These are phyloP conservation scores for Drosophila mulleri DNA, from an alignment of 2,888 invertebrate species.

Conservation along the genomic window DNA sequence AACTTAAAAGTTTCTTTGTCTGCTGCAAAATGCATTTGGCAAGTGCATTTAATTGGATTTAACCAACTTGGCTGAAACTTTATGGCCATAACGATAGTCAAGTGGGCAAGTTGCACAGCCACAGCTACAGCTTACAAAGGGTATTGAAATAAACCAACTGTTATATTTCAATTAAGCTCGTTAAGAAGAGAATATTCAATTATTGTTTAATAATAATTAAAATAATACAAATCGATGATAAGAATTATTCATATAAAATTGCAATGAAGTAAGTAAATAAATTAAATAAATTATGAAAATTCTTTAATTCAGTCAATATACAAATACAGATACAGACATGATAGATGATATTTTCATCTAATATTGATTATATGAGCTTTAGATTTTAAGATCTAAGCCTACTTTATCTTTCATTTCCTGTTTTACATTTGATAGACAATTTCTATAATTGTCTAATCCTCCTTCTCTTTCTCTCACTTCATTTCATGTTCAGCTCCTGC, in stretches of 20 bases:
- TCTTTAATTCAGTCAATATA: neutral
- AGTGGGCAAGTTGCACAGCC: no score
- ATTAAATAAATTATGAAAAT: neutral
- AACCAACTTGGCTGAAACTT: conserved; percentile 18
- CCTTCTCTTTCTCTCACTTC: neutral
- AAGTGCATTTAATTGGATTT: conserved; percentile 55
- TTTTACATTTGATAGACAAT: neutral
- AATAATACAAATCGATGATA: neutral
- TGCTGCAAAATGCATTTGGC: conserved; percentile 33
- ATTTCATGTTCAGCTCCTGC: conserved; percentile 40
- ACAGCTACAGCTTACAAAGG: neutral
- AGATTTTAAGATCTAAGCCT: no score
- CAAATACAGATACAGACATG: no score
- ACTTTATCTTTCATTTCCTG: neutral
- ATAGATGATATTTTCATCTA: no score
- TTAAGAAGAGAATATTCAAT: neutral
- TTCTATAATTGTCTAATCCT: neutral
- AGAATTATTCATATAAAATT: neutral
- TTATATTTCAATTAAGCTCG: neutral
- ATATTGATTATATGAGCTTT: no score
- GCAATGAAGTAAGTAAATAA: neutral
- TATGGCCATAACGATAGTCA: conserved; percentile 1
- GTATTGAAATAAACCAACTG: neutral
- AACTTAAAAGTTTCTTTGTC: conserved; percentile 31
- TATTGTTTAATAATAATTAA: neutral